Evolutionary conservation across 2,113 vertebrate species (phyloP), one percentile per base, ranked within the genome.

Genomic region (Pungitius pungitius): DNA sequence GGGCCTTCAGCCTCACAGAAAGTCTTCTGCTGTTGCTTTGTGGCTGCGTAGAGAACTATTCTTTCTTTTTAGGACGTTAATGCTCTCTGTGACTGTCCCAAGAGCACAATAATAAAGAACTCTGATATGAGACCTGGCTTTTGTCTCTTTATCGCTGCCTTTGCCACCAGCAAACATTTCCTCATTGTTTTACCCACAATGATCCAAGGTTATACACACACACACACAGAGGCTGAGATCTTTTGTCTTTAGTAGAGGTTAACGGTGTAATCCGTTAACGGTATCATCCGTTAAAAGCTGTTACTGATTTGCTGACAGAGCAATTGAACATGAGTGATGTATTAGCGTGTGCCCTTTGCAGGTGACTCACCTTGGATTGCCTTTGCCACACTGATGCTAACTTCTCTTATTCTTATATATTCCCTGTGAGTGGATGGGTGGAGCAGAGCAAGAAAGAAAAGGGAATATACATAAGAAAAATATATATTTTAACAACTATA

Each of bases 51-150:
- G 47, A 69, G 18, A 52, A 26, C 27, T n/a, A n/a, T 22, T 75
- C 47, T 78, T 24, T 74, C n/a, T 26, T 74, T 39, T 72, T 70
- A 39, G 49, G 24, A 52, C 37, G 68, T 77, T 75, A 43, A 42
- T 30, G 30, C 30, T 30, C 30, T 10, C 22, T 68, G 17, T 64
- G 49, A 15, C 27, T 69, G 63, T 73, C 18, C 17, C 69, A 27
- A 76, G 49, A 76, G 42, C 43, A 66, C 54, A 60, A 71, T 42
- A 91, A 89, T 88, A 90, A 90, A 91, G 77, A 69, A 59, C 49
- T 54, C 30, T 64, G 58, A 82, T 52, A 47, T 65, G 69, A 22
- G 27, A 3, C 11, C 24, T 51, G 27, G 20, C 18, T 39, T 43
- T 69, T 57, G 30, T 77, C 27, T 54, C 75, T 6, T 76, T 68